Evolutionary conservation across 2,888 invertebrate species (phyloP).

Genomic region (Ophion slaviceki): DNA sequence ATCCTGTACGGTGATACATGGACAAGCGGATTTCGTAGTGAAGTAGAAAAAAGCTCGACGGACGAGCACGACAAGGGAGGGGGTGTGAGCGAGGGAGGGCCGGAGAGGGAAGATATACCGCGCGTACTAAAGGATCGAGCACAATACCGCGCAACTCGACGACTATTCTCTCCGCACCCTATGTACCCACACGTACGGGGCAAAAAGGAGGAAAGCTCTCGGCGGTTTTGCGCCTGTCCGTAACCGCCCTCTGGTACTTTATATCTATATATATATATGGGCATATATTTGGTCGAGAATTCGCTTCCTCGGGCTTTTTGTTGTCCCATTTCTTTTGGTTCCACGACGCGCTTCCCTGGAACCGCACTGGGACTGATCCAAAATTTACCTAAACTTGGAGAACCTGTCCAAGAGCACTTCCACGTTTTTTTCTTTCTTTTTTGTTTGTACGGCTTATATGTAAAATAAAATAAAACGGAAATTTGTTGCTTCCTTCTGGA

Average conservation of each 20-base stretch:
- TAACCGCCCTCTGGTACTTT: slow-evolving; percentile 58
- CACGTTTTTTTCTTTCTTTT: no score
- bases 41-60: no score
- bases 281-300: slow-evolving; percentile 43
- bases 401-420: no score
- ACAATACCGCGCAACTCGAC: not conserved
- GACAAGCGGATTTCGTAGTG: no score
- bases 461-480: no score
- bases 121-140: slow-evolving; percentile 5
- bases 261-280: not conserved
- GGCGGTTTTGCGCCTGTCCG: slow-evolving; percentile 63
- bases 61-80: no score
- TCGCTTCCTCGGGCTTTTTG: slow-evolving; percentile 52
- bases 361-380: not conserved
- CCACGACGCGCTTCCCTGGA: slow-evolving; percentile 55
- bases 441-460: no score
- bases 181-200: not conserved
- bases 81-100: no score
- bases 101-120: not conserved
- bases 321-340: slow-evolving; percentile 59
- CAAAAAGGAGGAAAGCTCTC: slow-evolving; percentile 37
- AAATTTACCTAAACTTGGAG: no score
- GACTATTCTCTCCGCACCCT: not conserved
- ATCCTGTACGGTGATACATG: no score
- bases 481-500: no score